Evolutionary conservation across 2,113 vertebrate species (phyloP), one percentile per base, ranked within the genome.

Genomic region (Sebastes schlegelii): DNA sequence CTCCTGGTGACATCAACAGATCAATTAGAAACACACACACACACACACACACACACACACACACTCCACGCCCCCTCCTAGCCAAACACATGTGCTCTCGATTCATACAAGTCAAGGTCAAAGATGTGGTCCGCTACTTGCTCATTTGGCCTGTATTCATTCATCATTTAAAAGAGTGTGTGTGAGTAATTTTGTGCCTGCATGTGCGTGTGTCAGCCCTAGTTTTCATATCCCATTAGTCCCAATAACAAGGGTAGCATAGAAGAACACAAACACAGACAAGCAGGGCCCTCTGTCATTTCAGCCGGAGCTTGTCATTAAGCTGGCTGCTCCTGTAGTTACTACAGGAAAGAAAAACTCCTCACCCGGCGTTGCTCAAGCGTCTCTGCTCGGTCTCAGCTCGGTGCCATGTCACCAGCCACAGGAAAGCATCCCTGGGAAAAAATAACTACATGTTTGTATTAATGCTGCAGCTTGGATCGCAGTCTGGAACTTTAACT

Each of bases 71-170:
- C 12, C 19, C 34, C 72, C 57, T 58, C 26, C 66, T 21, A 19
- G 21, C 64, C 46, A 34, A 75, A 71, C 54, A 78, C 73, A 42
- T 26, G 19, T 16, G n/a, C 61, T 70, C 61, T 70, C 2, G 17
- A 49, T 62, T 77, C 54, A 81, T 43, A 74, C 61, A 76, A 43
- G 57, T 86, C 92, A 90, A 90, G 91, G 93, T 91, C 87, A 91
- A 79, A 84, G 78, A 80, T 12, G 34, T 65, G 6, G 19, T 61
- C 52, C 45, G 64, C 60, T 55, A 45, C 6, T 12, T 49, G 46
- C 60, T 65, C 34, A 49, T 69, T 60, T 21, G 52, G 0, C 78
- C 14, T 26, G 26, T 79, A 79, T 64, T 58, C 45, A 77, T 64
- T 86, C 26, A 26, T 52, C 45, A 52, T 43, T 34, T 67, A 52